Conservation (phyloP, 2,888 invertebrate genomes). For the Periphyllus acericola region DNA sequence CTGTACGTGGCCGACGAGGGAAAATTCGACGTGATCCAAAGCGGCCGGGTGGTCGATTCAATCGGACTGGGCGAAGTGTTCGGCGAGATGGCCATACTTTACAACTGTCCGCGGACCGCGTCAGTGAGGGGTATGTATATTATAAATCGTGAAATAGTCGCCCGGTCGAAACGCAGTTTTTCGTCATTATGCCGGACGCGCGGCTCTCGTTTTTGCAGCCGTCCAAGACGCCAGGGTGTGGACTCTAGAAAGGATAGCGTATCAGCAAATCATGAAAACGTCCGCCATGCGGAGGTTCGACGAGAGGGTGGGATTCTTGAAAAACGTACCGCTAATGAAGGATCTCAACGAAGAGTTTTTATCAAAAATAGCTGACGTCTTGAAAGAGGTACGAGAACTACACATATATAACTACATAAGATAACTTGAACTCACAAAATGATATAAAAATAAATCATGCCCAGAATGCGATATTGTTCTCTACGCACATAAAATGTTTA, state of each 20-base stretch:
- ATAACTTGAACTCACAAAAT: no score
- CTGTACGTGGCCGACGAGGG: conserved; percentile 76
- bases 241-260: conserved; percentile 76
- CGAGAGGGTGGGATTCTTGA: conserved; percentile 75
- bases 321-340: conserved; percentile 73
- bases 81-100: conserved; percentile 79
- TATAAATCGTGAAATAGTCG: background rate
- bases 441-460: no score
- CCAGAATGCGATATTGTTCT: no score
- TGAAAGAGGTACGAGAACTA: conserved; percentile 73
- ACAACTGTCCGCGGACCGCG: conserved; percentile 79
- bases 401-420: no score
- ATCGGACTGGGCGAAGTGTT: conserved; percentile 76
- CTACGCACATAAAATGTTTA: no score
- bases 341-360: conserved; percentile 72
- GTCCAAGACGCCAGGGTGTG: conserved; percentile 74
- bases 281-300: conserved; percentile 76
- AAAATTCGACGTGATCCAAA: conserved; percentile 76
- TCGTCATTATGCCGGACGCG: no score
- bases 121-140: conserved; percentile 71
- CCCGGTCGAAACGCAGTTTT: background rate
- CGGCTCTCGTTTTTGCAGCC: conserved; percentile 68
- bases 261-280: conserved; percentile 79
- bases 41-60: conserved; percentile 73
- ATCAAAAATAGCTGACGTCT: conserved; percentile 77